phyloP scores from a whole-genome alignment of 2,888 invertebrate species.

The Pasiphila rectangulata region DNA sequence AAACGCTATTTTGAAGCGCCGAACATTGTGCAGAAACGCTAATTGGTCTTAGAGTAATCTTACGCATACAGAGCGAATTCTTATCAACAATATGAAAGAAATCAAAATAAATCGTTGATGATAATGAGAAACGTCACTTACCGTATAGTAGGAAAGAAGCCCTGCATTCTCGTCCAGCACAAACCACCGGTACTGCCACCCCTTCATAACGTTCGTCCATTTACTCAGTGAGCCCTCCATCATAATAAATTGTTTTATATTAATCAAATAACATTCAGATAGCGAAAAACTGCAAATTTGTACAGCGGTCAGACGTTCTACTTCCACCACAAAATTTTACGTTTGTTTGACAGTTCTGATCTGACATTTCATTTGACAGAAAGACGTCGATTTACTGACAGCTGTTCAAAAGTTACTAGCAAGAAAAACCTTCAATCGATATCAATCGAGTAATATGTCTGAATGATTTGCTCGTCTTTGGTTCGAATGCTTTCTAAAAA shows the following conservation, averaged over 20 bases:
- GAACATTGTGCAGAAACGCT: background rate
- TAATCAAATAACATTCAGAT: conserved; percentile 62
- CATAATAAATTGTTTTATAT: conserved; percentile 67
- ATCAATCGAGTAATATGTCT: background rate
- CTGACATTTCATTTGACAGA: too few relatives aligned
- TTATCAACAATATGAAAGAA: conserved; percentile 19
- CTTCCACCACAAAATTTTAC: conserved; percentile 66
- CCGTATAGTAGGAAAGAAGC: conserved; percentile 97
- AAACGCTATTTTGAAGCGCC: too few relatives aligned
- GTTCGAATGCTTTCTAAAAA: too few relatives aligned
- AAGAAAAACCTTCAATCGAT: too few relatives aligned
- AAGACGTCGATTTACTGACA: conserved; percentile 34
- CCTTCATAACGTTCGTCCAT: conserved; percentile 99
- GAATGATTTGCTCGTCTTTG: background rate
- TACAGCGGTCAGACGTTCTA: conserved; percentile 53
- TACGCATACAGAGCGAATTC: conserved; percentile 13
- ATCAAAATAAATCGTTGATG: conserved; percentile 25
- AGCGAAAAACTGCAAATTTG: conserved; percentile 62
- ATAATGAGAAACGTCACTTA: conserved; percentile 81
- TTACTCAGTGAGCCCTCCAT: conserved; percentile 98
- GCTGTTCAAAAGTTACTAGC: conserved; percentile 44
- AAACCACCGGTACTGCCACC: conserved; percentile 99
- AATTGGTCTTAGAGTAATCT: background rate
- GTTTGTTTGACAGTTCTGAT: conserved; percentile 72
- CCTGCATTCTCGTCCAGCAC: conserved; percentile 98